These are phyloP conservation scores for Ciconia boyciana DNA, from an alignment of 2,113 vertebrate genomes.

Conservation along the genomic window DNA sequence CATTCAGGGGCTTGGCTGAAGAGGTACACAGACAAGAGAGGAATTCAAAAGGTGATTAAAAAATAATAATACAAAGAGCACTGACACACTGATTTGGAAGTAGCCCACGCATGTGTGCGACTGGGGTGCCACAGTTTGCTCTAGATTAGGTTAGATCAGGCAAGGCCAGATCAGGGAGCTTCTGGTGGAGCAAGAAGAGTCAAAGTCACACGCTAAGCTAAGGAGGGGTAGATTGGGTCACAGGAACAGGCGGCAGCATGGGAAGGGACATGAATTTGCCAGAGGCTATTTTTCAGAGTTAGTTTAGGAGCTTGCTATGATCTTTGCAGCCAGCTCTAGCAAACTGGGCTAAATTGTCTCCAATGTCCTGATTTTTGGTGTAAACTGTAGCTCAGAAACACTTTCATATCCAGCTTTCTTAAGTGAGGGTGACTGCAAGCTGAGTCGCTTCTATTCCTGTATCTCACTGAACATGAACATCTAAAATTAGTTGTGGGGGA, in stretches of 20 bases:
- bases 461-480: neutral
- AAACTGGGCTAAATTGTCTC: neutral
- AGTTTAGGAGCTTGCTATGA: neutral
- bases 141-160: neutral
- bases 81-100: neutral
- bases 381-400: neutral
- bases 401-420: neutral
- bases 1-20: neutral
- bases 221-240: neutral
- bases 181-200: neutral
- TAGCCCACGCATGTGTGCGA: fast-evolving
- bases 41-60: neutral
- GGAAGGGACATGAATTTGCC: neutral
- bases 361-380: neutral
- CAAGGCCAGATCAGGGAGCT: neutral
- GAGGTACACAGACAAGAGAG: neutral
- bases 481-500: conserved; percentile 11
- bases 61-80: neutral
- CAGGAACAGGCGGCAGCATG: neutral
- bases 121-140: neutral
- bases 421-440: neutral
- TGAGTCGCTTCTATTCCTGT: conserved; percentile 14
- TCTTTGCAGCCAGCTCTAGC: neutral
- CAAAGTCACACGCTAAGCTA: neutral
- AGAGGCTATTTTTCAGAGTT: neutral